A percentile compares a stretch with the other conserved stretches of the same genome.
phyloP scores from a whole-genome alignment of 2,888 invertebrate species.

The Meta bourneti region DNA sequence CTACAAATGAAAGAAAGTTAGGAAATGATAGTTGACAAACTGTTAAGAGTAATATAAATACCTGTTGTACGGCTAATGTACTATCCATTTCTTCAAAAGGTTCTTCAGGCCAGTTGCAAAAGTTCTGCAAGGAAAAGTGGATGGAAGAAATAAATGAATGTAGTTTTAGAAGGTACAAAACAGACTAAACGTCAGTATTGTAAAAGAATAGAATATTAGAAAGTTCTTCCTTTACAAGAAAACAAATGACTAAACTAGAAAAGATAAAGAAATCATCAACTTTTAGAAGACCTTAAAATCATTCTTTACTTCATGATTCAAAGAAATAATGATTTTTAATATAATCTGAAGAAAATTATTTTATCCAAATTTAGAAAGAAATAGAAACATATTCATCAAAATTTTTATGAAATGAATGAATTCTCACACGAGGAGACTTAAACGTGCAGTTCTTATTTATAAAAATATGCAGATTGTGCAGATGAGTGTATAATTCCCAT shows the following conservation, averaged over 20 bases:
- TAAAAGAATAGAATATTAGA: constrained; percentile 24
- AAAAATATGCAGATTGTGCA: no score
- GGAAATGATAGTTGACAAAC: neutral
- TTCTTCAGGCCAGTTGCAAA: constrained; percentile 98
- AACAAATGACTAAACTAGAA: neutral
- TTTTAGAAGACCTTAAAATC: no score
- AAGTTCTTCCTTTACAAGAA: neutral
- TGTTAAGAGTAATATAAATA: constrained; percentile 70
- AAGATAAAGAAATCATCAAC: no score
- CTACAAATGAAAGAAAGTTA: neutral
- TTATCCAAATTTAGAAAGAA: no score
- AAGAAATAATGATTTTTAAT: no score
- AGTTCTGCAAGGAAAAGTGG: constrained; percentile 85
- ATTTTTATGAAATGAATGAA: no score
- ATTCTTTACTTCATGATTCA: no score
- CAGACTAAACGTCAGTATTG: constrained; percentile 56
- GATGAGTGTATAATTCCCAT: no score
- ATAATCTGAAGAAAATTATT: no score
- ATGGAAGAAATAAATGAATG: neutral
- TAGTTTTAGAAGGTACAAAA: neutral
- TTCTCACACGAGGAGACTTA: no score
- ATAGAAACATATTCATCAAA: no score
- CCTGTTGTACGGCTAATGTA: constrained; percentile 97
- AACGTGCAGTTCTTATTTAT: no score
- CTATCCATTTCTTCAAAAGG: constrained; percentile 99